Evolutionary conservation across 1,140 invertebrate species (phyloP).

Genomic region (Brachionus manjavacas): DNA sequence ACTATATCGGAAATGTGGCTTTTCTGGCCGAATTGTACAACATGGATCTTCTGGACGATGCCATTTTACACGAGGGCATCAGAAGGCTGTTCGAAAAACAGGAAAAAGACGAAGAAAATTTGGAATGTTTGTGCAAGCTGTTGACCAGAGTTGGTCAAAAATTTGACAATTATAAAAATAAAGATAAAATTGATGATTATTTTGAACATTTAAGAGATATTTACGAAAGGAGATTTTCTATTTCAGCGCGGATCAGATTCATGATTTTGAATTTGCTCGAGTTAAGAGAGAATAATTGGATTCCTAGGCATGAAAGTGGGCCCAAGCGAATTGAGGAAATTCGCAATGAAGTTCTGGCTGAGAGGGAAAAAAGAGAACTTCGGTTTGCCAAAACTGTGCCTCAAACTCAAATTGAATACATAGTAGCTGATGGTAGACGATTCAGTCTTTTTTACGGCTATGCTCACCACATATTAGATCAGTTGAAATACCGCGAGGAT

Average conservation of each 20-base stretch:
- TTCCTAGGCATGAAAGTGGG: not conserved
- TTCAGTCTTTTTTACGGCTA: not conserved
- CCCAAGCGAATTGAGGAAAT: slow-evolving; percentile 8
- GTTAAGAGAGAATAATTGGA: slow-evolving; percentile 61
- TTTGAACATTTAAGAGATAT: not conserved
- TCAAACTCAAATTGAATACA: not conserved
- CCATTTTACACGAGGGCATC: slow-evolving; percentile 83
- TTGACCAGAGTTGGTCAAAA: slow-evolving; percentile 75
- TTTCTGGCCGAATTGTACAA: slow-evolving; percentile 88
- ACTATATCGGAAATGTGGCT: slow-evolving; percentile 50
- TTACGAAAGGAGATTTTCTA: not conserved
- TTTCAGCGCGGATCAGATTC: slow-evolving; percentile 74
- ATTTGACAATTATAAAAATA: slow-evolving; percentile 13
- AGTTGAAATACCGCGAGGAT: not conserved
- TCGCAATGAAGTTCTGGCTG: not conserved
- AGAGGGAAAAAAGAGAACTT: not conserved
- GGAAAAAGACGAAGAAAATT: slow-evolving; percentile 74
- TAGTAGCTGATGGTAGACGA: not conserved
- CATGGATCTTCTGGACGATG: slow-evolving; percentile 77
- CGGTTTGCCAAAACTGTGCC: not conserved
- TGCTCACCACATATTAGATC: slow-evolving; percentile 18
- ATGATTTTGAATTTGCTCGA: slow-evolving; percentile 93
- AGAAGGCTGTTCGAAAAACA: slow-evolving; percentile 65
- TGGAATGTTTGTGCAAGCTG: slow-evolving; percentile 86
- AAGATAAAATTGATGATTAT: not conserved